Base-by-base conservation (phyloP, 2,888 invertebrate species). In the Chloroclysta siterata region DNA sequence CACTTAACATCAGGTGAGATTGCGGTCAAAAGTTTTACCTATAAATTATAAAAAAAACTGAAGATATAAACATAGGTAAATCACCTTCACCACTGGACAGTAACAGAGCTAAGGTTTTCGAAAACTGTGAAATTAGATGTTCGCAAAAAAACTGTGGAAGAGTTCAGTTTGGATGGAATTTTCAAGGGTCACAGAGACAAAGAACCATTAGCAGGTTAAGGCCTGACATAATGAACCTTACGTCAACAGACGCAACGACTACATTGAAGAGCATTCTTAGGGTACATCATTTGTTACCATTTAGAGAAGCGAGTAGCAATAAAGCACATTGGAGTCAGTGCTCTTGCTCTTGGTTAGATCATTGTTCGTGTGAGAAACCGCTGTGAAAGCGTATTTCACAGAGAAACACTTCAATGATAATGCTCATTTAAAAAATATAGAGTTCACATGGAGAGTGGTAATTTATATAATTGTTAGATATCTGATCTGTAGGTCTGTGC, bases 351-450 rank as follows among this genome's bases (percentile, higher is more conserved):
- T 76, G 76, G 65, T 76, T 76, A 67, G 81, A 84, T 82, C 86
- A 88, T 90, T 88, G 89, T 88, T 87, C 81, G 83, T 83, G 74
- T 89, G 88, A 81, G 89, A 89, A 88, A 78, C 77, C 69, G 72
- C 73, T 82, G 90, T 82, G 91, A 92, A 92, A 92, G 91, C 90
- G 86, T 79, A 89, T 90, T 90, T 84, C 89, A 85, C 81, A 78
- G 74, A 77, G 76, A 73, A 79, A 78, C 70, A 72, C 72, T 66
- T 80, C 77, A 77, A 78, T 79, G 81, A 72, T 72, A 76, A 78
- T 78, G 79, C 74, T 74, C 76, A 75, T 81, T 79, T 77, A 71
- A 77, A 78, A 80, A 77, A 76, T 72, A 69, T 68, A 71, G 58
- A 70, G 72, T 77, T 74, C 83, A 80, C 80, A 80, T 75, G 73